Evolutionary conservation across 2,113 vertebrate genomes (phyloP), one percentile per base, ranked within the genome.

Genomic region (Charadrius vociferus): DNA sequence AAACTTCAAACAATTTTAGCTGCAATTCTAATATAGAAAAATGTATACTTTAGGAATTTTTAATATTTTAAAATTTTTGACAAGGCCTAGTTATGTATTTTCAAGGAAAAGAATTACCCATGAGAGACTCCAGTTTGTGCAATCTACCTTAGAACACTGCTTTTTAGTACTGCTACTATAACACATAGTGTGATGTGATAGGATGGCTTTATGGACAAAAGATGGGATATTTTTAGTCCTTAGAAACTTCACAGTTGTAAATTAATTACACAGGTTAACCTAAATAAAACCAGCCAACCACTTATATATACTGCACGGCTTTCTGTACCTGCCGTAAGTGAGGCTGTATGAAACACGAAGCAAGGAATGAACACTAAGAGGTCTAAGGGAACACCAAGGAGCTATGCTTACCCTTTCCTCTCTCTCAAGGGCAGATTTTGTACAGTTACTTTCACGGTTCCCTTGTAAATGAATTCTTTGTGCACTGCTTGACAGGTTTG

Each of bases 291-390:
- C 2, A 1, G 61, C 14, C 8, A 74, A 66, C 12, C 36, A 27
- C 43, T 32, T 65, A 10, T 3, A 21, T n/a, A n/a, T 39, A 30
- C 17, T 39, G 23, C 30, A 16, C 0, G 0, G 41, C 30, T 50
- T 83, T 52, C 50, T 86, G 11, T 41, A 34, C 13, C 10, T 70
- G 24, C 37, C 16, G 1, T 59, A 59, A 59, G 21, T 56, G 43
- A 74, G 85, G 7, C 32, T 70, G 32, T 37, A 21, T 12, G 62
- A 67, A 90, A 55, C 8, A 21, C 3, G 21, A 45, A 75, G 37
- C 16, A 17, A 92, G 70, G 34, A 71, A 55, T 62, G 59, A 82
- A 45, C 32, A 43, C 34, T 32, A 32, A 43, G 63, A 34, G 27
- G 30, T 34, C 18, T 59, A 20, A 84, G 47, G 32, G 2, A 83